A percentile compares a stretch with the other conserved stretches of the same genome.
Evolutionary conservation across 2,888 invertebrate species (phyloP).

Genomic region (Dryobota labecula): DNA sequence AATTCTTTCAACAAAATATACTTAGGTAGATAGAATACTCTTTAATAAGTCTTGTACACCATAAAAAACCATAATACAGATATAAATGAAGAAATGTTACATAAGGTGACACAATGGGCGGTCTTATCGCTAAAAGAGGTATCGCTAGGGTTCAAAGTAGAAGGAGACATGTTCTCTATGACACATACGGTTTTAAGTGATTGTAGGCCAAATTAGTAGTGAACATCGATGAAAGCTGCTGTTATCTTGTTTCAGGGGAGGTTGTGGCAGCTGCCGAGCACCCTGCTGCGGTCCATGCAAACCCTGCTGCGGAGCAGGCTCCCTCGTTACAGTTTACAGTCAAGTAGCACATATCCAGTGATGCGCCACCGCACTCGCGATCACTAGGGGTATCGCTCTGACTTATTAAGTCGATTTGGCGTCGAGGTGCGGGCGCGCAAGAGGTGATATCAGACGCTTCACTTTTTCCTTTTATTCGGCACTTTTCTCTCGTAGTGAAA

Average conservation of each 20-base stretch:
- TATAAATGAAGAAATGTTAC: too few relatives aligned
- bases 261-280: conserved; percentile 70
- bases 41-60: too few relatives aligned
- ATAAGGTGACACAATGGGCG: too few relatives aligned
- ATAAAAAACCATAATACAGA: too few relatives aligned
- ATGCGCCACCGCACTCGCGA: conserved; percentile 68
- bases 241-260: conserved; percentile 69
- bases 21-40: too few relatives aligned
- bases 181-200: not conserved
- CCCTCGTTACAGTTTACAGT: conserved; percentile 89
- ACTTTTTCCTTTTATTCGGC: not conserved
- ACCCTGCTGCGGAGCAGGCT: conserved; percentile 77
- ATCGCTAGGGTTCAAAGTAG: too few relatives aligned
- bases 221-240: not conserved
- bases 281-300: conserved; percentile 66
- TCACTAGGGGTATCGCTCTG: conserved; percentile 35
- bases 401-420: not conserved
- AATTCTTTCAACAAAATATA: too few relatives aligned
- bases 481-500: too few relatives aligned
- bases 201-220: not conserved
- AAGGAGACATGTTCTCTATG: too few relatives aligned
- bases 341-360: conserved; percentile 90
- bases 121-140: too few relatives aligned
- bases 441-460: not conserved
- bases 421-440: not conserved